Evolutionary conservation across 2,797 vertebrate species (phyloP), one percentile per base, ranked within the genome.

Genomic region (Galagoides demidoff): DNA sequence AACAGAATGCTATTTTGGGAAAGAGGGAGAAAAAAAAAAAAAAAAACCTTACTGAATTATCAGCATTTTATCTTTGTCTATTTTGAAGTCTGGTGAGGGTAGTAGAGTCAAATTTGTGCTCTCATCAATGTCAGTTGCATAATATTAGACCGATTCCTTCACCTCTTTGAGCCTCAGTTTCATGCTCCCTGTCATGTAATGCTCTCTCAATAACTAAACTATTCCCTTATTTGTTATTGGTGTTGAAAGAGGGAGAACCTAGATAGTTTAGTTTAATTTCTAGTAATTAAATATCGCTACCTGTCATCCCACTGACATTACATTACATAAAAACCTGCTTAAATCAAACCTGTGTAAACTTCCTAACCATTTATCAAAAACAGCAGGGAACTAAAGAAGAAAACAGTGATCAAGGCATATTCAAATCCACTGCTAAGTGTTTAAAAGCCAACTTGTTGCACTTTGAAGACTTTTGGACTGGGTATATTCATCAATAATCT

Each of bases 291-390:
- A 39, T 34, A 92, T 34, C 3, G 31, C 78, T 76, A 52, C 19
- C 14, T 66, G 45, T 85, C 49, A 39, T 66, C 16, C 87, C 14
- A 34, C 49, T 82, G 55, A 82, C 3, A 74, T 19, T 45, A 64
- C 13, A 31, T 63, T 34, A 73, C n/a, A 37, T 14, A 81, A 39
- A 76, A 68, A 68, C 31, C 37, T 95, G 45, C 27, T 83, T 76
- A 70, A 88, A 57, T 70, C 61, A 89, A 92, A 82, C 22, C 17
- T 43, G 74, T 14, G 25, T 86, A 73, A 85, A 57, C 23, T 55
- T 71, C 17, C n/a, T 59, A 64, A 57, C 45, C 43, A 88, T 20
- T 94, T 45, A 43, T 86, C 63, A 82, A n/a, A 96, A 89, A 92
- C 25, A 89, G 22, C 8, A n/a, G 84, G 9, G 34, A 93, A 59